Evolutionary conservation across 2,113 vertebrate genomes (phyloP), one percentile per base, ranked within the genome.

Genomic region (Ptyas mucosa): DNA sequence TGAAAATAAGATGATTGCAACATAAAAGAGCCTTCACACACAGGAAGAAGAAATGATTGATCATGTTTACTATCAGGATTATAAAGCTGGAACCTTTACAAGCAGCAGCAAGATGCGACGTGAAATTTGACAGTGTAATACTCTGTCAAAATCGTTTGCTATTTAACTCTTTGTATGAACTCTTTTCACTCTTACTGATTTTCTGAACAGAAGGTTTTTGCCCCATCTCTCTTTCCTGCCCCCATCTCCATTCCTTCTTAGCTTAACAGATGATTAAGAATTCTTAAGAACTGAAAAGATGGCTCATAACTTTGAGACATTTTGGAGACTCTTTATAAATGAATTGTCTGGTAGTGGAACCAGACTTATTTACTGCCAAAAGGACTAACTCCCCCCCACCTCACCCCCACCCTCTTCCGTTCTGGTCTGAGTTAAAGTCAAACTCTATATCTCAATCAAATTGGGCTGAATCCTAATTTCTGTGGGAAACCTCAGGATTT

Each of bases 41-140:
- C 34, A 55, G 89, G 54, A 43, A 87, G 55, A 49, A 57, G 15
- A 88, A 29, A 52, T 64, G 46, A 46, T 57, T 64, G 85, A 89
- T 61, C 43, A 61, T 57, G 8, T 64, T 91, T 90, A 43, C 39
- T 39, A 39, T 14, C 1, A 58, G 75, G 85, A n/a, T 0, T 21
- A 90, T 93, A 89, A 96, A 95, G 23, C 61, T 0, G 1, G 92
- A 53, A 69, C 91, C 93, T 14, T 94, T 94, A 92, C 92, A 93
- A 95, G 94, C 92, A 95, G 91, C 0, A 10, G 90, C 61, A 1
- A 85, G 49, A 90, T 0, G 0, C 39, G 1, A 8, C 34, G 46
- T 14, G 64, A 92, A 20, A 29, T 55, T 15, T 85, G 52, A 34
- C 39, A 57, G 34, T 29, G 57, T 49, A 43, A 58, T 34, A 46